Evolutionary conservation across 2,888 invertebrate genomes (phyloP), one percentile per base, ranked within the genome.

Genomic region (Rhyacophila evoluta): DNA sequence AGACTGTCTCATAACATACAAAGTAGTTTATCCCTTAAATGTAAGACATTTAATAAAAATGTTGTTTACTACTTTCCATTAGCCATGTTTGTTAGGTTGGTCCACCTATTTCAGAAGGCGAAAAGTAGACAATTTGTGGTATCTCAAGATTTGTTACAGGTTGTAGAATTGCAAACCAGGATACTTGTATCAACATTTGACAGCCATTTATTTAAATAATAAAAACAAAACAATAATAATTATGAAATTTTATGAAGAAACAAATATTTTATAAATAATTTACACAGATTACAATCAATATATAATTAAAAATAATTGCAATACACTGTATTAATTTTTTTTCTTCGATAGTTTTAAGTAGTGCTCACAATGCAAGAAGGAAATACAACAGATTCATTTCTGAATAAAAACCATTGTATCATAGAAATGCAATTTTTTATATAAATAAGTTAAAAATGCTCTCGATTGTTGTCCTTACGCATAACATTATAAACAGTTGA

Each of bases 131-230:
- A n/a, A n/a, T n/a, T n/a, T n/a, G n/a, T n/a, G n/a, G n/a, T n/a
- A n/a, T n/a, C n/a, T n/a, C n/a, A n/a, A n/a, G n/a, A n/a, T n/a
- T n/a, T n/a, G n/a, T n/a, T n/a, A n/a, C n/a, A n/a, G n/a, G n/a
- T n/a, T n/a, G n/a, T n/a, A n/a, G n/a, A n/a, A n/a, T n/a, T n/a
- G n/a, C 1, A 39, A 39, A 39, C 39, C 15, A n/a, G 10, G 10
- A 19, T 8, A 55, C 19, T 8, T 55, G 55, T 55, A 55, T 55
- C 55, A 55, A 55, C 25, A 55, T 55, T 55, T 55, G 55, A 55
- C 55, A 55, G 55, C 55, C 55, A 55, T 55, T 55, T 55, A 55
- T 55, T 55, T 55, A 55, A 55, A 5, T 55, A 55, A 55, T 55
- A 55, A 55, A 55, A 55, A 19, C 19, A 55, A 55, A 55, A 19